phyloP scores from a whole-genome alignment of 2,113 vertebrate species.

The Otis tarda region DNA sequence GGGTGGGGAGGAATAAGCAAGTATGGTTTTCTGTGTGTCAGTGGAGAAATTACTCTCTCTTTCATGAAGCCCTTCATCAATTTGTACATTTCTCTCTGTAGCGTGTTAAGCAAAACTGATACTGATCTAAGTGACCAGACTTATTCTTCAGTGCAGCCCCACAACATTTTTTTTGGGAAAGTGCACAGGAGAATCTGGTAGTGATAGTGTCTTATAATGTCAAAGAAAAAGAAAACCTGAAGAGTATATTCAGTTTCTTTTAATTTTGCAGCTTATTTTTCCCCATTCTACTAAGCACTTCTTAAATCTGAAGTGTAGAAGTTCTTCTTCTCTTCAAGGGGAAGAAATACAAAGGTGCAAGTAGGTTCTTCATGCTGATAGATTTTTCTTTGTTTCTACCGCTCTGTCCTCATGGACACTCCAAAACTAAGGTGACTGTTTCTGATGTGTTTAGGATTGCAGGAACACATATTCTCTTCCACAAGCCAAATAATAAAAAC shows the following conservation, averaged over 20 bases:
- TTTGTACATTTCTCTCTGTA: not conserved
- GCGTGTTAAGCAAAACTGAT: not conserved
- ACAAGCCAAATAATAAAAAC: not conserved
- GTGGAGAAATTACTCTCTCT: rapidly evolving
- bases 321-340: not conserved
- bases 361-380: not conserved
- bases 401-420: not conserved
- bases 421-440: not conserved
- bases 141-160: not conserved
- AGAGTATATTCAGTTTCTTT: rapidly evolving
- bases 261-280: not conserved
- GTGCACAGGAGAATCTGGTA: not conserved
- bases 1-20: not conserved
- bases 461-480: not conserved
- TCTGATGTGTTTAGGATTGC: not conserved
- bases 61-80: not conserved
- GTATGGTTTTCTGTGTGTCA: not conserved
- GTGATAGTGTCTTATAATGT: not conserved
- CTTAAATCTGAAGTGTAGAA: not conserved
- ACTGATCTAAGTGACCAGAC: not conserved
- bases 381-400: not conserved
- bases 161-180: not conserved
- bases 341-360: not conserved
- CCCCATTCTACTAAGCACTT: not conserved
- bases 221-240: not conserved